Evolutionary conservation across 2,797 vertebrate species (phyloP).

Genomic region (Epinephelus coioides): DNA sequence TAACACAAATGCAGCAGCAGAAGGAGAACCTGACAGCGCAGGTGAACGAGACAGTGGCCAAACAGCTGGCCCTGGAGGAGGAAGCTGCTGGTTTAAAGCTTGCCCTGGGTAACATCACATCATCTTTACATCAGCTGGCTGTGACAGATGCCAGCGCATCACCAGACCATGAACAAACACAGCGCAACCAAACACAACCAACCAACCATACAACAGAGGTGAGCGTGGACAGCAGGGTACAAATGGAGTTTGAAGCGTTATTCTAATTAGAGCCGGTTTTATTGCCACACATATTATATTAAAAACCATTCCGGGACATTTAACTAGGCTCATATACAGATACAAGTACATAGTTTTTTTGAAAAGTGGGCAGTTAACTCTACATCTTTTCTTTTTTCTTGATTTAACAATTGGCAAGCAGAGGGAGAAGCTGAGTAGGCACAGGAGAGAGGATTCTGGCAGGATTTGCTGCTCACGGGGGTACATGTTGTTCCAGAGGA

Average conservation of each 20-base stretch:
- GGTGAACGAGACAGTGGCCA: conserved; percentile 71
- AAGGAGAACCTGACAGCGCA: conserved; percentile 82
- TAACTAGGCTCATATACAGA: conserved; percentile 22
- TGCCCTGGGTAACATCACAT: conserved; percentile 71
- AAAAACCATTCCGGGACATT: conserved; percentile 29
- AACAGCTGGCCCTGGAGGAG: conserved; percentile 67
- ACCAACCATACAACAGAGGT: conserved; percentile 70
- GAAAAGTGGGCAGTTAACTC: conserved; percentile 51
- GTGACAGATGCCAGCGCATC: conserved; percentile 48
- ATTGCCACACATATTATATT: conserved; percentile 16
- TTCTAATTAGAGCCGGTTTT: conserved; percentile 9
- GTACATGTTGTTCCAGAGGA: conserved; percentile 51
- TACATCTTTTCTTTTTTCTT: conserved; percentile 34
- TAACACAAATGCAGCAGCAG: conserved; percentile 83
- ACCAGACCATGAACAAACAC: conserved; percentile 47
- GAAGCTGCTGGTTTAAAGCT: conserved; percentile 52
- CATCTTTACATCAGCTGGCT: conserved; percentile 76
- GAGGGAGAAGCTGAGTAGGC: conserved; percentile 43
- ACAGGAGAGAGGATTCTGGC: conserved; percentile 52
- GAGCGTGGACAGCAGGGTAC: conserved; percentile 36
- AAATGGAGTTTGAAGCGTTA: conserved; percentile 22
- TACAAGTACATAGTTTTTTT: conserved; percentile 13
- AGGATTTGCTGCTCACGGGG: conserved; percentile 41
- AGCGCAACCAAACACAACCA: conserved; percentile 54
- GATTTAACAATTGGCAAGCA: conserved; percentile 66